A percentile compares a stretch with the other conserved stretches of the same genome.
Conservation (phyloP, 2,888 invertebrate genomes). For the Diplolepis rosae region DNA sequence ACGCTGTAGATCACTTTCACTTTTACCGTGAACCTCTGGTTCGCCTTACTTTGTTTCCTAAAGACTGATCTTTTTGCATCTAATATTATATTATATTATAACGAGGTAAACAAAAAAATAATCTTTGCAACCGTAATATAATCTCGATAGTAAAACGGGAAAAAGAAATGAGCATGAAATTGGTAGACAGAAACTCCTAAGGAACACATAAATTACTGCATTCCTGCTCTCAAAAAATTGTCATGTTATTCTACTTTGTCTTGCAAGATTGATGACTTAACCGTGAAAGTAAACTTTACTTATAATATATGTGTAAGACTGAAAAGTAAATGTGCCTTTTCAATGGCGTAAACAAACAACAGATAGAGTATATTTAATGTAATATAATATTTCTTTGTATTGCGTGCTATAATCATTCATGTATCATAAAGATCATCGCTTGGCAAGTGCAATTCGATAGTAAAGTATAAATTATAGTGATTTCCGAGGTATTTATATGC, state of each 20-base stretch:
- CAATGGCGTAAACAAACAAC: background rate
- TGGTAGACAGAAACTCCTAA: too few relatives aligned
- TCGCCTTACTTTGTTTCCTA: too few relatives aligned
- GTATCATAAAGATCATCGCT: background rate
- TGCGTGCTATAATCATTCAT: background rate
- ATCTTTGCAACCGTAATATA: too few relatives aligned
- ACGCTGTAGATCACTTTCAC: conserved; percentile 45
- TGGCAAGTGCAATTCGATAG: background rate
- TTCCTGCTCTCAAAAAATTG: background rate
- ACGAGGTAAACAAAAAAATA: too few relatives aligned
- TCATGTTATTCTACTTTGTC: background rate
- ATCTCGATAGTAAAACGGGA: too few relatives aligned
- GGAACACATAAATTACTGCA: too few relatives aligned
- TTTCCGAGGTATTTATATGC: background rate
- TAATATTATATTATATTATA: too few relatives aligned
- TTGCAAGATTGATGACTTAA: background rate
- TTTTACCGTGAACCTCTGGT: conserved; percentile 25
- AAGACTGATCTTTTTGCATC: too few relatives aligned
- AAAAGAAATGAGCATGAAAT: too few relatives aligned
- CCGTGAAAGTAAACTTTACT: background rate
- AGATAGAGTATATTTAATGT: background rate
- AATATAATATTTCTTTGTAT: background rate
- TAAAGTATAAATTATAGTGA: background rate
- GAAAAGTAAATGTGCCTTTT: too few relatives aligned
- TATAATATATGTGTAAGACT: background rate